Base-by-base conservation (phyloP, 2,888 invertebrate species). In the Halictus ligatus region DNA sequence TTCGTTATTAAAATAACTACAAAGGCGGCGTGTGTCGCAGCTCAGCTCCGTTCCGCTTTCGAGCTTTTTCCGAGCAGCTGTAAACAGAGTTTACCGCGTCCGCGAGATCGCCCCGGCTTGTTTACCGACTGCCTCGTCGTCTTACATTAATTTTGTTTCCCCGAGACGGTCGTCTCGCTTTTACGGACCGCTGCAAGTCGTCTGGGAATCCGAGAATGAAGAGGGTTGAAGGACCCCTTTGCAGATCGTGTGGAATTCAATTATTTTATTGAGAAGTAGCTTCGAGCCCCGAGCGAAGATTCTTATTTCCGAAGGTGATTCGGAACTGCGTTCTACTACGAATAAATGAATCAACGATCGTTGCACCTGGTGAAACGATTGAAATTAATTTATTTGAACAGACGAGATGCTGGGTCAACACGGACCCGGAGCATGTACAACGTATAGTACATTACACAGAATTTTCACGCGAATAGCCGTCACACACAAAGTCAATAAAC, bases 1-100 rank as follows among this genome's bases (percentile, higher is more conserved):
- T 58, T 78, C 54, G 74, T 75, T 78, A 81, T 86, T 81, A 86
- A 85, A 81, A 72, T 78, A 85, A 71, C 71, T 58, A 50, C 69
- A 72, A 80, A 69, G 73, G 73, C 40, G 21, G n/a, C 18, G 73
- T 58, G 25, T 73, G 35, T 10, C 25, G 29, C 46, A 13, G 71
- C 35, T 69, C 29, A 1, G 40, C 67, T 21, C 4, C 40, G 7
- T 25, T 10, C 35, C 25, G 46, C 67, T 35, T 29, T 35, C 29
- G 76, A 67, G 74, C 81, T 71, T 8, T 8, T 40, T 3, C 18
- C 67, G 48, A 25, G 15, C 54, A 29, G 40, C 67, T 76, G 73
- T 73, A 85, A 81, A 78, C 74, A 74, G 35, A 74, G 29, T 79
- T 85, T 77, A 64, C 71, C 25, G 46, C 18, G 29, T 73, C 67